Conservation (phyloP, 2,888 invertebrate genomes). For the Tridacna crocea region DNA sequence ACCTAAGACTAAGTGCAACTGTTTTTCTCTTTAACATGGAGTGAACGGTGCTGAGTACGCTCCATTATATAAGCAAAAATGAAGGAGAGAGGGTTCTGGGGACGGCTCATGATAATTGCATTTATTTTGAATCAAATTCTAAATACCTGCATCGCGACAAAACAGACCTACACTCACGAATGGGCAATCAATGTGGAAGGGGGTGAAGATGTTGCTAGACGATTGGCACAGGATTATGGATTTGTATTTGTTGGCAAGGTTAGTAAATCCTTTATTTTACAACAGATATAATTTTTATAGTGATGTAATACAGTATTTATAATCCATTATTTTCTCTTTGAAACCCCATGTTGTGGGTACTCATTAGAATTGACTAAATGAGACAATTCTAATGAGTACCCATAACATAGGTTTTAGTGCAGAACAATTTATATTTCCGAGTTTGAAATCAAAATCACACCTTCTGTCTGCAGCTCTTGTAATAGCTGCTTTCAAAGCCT, state of each 20-base stretch:
- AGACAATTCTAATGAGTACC: too few species aligned
- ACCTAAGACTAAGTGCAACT: too few species aligned
- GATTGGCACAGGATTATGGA: conserved; percentile 78
- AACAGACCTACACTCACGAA: conserved; percentile 75
- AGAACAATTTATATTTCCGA: too few species aligned
- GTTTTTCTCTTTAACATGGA: background rate
- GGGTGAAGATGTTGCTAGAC: conserved; percentile 74
- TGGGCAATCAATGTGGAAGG: conserved; percentile 82
- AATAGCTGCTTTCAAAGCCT: too few species aligned
- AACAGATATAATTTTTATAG: too few species aligned
- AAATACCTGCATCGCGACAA: conserved; percentile 33
- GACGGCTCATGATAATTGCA: conserved; percentile 25
- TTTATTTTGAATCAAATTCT: conserved; percentile 23
- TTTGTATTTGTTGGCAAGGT: conserved; percentile 77
- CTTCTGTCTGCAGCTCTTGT: too few species aligned
- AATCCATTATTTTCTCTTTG: too few species aligned
- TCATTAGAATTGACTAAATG: too few species aligned
- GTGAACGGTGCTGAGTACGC: background rate
- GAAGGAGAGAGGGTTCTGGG: conserved; percentile 26
- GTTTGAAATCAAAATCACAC: too few species aligned
- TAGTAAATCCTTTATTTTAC: background rate
- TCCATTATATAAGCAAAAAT: conserved; percentile 32
- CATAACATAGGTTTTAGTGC: too few species aligned
- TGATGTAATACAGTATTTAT: too few species aligned
- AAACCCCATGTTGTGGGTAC: too few species aligned